Conservation (phyloP, 2,797 vertebrate species). For the Onychomys arenicola region DNA sequence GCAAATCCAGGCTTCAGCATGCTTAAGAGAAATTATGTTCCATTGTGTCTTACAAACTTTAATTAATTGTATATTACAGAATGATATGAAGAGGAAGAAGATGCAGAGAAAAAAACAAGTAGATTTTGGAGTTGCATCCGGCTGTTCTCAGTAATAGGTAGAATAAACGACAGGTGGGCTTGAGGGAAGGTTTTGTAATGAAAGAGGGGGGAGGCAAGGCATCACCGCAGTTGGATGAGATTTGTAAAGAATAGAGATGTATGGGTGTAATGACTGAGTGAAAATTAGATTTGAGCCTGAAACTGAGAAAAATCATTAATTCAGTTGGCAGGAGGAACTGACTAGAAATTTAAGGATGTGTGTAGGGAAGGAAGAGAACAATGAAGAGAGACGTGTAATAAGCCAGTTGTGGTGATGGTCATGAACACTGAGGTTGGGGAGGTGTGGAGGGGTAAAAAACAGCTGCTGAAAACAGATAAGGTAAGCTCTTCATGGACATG, state of each 20-base stretch:
- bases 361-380: neutral
- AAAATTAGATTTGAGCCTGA: neutral
- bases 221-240: neutral
- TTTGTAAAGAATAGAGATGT: neutral
- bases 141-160: neutral
- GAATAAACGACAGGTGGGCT: neutral
- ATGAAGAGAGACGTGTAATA: neutral
- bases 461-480: neutral
- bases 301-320: neutral
- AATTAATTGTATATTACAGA: neutral
- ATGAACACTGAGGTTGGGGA: too few species aligned
- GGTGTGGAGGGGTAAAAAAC: rapidly evolving
- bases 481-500: neutral
- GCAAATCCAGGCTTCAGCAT: neutral
- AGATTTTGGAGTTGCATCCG: neutral
- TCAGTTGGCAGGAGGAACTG: neutral
- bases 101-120: neutral
- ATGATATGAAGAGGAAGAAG: neutral
- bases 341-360: neutral
- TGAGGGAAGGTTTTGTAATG: neutral
- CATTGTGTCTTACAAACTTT: neutral
- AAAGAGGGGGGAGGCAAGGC: rapidly evolving
- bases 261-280: neutral
- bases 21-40: neutral
- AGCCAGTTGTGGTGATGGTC: neutral